Percentiles rank a stretch among this genome's conserved stretches.
These are phyloP conservation scores for Synanthedon myopaeformis DNA, from an alignment of 2,888 invertebrate genomes.

Conservation along the genomic window DNA sequence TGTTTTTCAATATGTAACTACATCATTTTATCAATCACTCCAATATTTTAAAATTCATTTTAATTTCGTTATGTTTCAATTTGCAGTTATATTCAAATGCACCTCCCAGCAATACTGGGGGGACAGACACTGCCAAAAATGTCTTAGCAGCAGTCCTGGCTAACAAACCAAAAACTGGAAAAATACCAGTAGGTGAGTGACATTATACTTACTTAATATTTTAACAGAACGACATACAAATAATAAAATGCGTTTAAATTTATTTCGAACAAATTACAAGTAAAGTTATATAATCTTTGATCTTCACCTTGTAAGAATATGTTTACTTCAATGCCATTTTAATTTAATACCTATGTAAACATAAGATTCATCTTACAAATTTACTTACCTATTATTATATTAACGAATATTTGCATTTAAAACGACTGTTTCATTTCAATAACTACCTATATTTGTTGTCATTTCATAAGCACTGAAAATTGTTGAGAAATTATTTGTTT, in stretches of 20 bases:
- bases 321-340: background rate
- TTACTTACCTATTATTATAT: no score
- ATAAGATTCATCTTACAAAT: no score
- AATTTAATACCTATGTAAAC: no score
- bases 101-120: constrained; percentile 25
- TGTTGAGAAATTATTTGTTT: no score
- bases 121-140: constrained; percentile 55
- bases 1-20: constrained; percentile 2
- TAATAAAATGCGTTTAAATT: background rate
- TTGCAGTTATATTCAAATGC: constrained; percentile 47
- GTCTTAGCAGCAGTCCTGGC: constrained; percentile 61
- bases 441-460: no score
- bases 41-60: background rate
- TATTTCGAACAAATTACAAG: background rate
- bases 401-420: no score
- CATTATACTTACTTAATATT: background rate
- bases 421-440: no score
- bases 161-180: constrained; percentile 61
- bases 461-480: no score
- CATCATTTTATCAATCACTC: constrained; percentile 5
- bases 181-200: constrained; percentile 64
- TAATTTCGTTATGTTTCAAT: constrained; percentile 1
- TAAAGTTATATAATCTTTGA: background rate
- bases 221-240: background rate
- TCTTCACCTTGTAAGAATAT: background rate